These are phyloP conservation scores for Cyprinodon brontotheroides DNA, from an alignment of 2,113 vertebrate species.

Conservation along the genomic window DNA sequence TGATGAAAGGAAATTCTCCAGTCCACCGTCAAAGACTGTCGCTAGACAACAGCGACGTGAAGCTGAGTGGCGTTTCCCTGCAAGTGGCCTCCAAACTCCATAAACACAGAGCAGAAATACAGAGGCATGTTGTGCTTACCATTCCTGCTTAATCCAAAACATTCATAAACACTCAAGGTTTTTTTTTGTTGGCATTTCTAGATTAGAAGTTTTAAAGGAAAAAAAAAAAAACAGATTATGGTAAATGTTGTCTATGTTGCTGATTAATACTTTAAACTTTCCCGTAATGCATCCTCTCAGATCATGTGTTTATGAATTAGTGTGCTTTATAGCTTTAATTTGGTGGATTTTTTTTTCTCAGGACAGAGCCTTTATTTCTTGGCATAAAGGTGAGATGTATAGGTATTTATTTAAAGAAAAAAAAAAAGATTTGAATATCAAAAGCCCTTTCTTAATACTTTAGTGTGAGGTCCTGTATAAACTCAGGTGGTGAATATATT, in stretches of 20 bases:
- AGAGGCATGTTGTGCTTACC: constrained; percentile 40
- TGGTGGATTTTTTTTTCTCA: constrained; percentile 12
- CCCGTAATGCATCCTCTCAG: neutral
- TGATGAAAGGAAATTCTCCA: constrained; percentile 11
- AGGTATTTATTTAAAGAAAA: constrained; percentile 15
- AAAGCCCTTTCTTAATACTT: constrained; percentile 53
- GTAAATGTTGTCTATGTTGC: neutral
- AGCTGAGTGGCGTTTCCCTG: constrained; percentile 66
- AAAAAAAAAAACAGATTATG: neutral
- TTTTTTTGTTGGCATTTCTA: neutral
- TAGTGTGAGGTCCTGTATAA: constrained; percentile 53
- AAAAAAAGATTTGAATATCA: constrained; percentile 11
- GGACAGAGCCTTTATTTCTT: neutral
- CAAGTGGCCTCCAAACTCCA: constrained; percentile 51
- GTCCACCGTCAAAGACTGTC: constrained; percentile 17
- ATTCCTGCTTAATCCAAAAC: constrained; percentile 39
- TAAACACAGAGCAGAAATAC: constrained; percentile 49
- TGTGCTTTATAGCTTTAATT: neutral
- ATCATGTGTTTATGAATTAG: neutral
- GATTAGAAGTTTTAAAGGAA: constrained; percentile 7
- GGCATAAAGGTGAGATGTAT: neutral
- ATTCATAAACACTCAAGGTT: constrained; percentile 42
- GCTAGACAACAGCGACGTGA: constrained; percentile 36
- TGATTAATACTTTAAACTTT: neutral
- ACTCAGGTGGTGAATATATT: constrained; percentile 33